Conservation (phyloP, 2,113 vertebrate genomes). For the Petromus typicus region DNA sequence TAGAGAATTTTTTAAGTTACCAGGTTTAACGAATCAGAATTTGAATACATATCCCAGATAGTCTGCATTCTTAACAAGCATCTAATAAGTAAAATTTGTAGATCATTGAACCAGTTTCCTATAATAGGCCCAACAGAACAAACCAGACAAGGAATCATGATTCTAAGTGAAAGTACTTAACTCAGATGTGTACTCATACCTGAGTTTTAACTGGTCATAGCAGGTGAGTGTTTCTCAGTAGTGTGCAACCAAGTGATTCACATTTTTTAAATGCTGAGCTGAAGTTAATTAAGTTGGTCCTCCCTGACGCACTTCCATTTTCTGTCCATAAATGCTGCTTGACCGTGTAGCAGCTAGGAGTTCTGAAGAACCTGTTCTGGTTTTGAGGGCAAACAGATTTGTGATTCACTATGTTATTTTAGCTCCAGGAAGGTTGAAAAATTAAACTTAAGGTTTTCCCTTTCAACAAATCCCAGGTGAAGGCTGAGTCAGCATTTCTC, state of each 20-base stretch:
- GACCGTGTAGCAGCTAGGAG: neutral
- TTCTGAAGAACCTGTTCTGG: neutral
- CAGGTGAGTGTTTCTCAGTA: too few relatives aligned
- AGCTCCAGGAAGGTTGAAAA: neutral
- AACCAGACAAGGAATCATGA: neutral
- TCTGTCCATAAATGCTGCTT: neutral
- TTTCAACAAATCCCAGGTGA: neutral
- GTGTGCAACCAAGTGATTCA: neutral
- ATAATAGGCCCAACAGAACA: neutral
- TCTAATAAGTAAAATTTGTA: neutral
- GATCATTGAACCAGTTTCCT: neutral
- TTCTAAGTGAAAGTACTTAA: neutral
- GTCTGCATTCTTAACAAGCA: neutral
- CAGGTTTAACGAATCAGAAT: constrained; percentile 37
- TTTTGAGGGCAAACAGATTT: neutral
- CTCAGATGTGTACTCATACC: neutral
- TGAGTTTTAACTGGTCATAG: neutral
- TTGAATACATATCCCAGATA: neutral
- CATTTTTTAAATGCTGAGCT: neutral
- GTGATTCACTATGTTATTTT: neutral
- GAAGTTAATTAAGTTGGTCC: neutral
- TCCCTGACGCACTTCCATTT: neutral
- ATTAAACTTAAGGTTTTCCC: neutral
- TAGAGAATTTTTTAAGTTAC: neutral
- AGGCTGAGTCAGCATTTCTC: neutral